These are phyloP conservation scores for Tipula lateralis DNA, from an alignment of 2,888 invertebrate genomes.

Conservation along the genomic window DNA sequence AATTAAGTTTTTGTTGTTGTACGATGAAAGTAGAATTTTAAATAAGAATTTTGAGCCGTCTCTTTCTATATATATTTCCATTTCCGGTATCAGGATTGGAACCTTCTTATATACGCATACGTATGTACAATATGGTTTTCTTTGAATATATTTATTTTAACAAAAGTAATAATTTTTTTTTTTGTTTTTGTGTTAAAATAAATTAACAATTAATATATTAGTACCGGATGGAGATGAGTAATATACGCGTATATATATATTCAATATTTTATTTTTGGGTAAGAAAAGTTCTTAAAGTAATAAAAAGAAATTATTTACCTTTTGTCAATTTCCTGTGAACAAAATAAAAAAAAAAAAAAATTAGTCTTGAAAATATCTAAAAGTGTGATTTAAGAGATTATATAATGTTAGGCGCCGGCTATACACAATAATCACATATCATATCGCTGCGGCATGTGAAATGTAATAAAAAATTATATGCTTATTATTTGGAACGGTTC, in stretches of 20 bases:
- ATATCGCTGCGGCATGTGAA: neutral
- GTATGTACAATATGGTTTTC: constrained; percentile 11
- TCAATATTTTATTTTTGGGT: neutral
- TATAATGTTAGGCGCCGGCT: neutral
- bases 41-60: neutral
- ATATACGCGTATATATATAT: neutral
- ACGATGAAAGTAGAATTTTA: constrained; percentile 29
- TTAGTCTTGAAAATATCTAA: neutral
- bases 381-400: constrained; percentile 19
- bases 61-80: neutral
- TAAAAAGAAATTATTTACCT: constrained; percentile 8
- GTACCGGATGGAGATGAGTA: constrained; percentile 14
- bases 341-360: neutral
- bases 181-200: constrained; percentile 19
- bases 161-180: constrained; percentile 20
- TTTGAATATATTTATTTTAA: constrained; percentile 24
- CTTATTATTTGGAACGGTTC: neutral
- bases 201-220: constrained; percentile 24
- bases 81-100: constrained; percentile 29
- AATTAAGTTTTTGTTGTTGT: neutral
- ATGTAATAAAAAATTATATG: neutral
- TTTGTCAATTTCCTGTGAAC: neutral
- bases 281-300: neutral
- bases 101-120: neutral
- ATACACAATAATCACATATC: neutral